Evolutionary conservation across 1,140 invertebrate genomes (phyloP), one percentile per base, ranked within the genome.

Genomic region (Heliconius melpomene): DNA sequence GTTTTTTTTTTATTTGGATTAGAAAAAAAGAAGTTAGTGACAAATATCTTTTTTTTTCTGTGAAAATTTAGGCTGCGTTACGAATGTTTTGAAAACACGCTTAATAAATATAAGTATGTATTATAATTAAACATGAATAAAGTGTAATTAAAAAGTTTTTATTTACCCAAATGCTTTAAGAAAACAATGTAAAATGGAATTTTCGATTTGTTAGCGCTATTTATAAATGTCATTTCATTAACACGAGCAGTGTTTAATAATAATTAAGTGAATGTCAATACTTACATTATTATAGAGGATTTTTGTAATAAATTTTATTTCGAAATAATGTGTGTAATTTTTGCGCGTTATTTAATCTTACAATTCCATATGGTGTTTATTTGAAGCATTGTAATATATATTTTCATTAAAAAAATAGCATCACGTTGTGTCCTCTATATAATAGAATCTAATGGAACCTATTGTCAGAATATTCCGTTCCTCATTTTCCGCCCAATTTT

Each of bases 221-320:
- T 75, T 57, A 32, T 26, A 52, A 52, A 52, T 74, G 72, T 74
- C 73, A 32, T 52, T 52, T 52, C n/a, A 74, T 74, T 74, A 26
- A 52, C 73, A 54, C 50, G 46, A 32, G 13, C 50, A 52, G 73
- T 74, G 18, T 74, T 52, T 8, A 74, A 52, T 74, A 74, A 74
- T 20, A 74, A 74, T 54, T 32, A 74, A 74, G 46, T 74, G 40
- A 74, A 74, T 52, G 40, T 74, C 18, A 72, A 36, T 40, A 29
- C 50, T 52, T 52, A 18, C 32, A 29, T 72, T 72, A 72, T 36
- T 32, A 72, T n/a, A 40, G 71, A 38, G 20, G 32, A 72, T 40
- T 72, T 38, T 40, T 40, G 71, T 36, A 72, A 38, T 66, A 66
- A 66, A 66, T 29, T 66, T 29, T 8, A 66, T 66, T 66, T 66